These are phyloP conservation scores for Ptiloglossa arizonensis DNA, from an alignment of 1,140 invertebrate genomes.

Conservation along the genomic window DNA sequence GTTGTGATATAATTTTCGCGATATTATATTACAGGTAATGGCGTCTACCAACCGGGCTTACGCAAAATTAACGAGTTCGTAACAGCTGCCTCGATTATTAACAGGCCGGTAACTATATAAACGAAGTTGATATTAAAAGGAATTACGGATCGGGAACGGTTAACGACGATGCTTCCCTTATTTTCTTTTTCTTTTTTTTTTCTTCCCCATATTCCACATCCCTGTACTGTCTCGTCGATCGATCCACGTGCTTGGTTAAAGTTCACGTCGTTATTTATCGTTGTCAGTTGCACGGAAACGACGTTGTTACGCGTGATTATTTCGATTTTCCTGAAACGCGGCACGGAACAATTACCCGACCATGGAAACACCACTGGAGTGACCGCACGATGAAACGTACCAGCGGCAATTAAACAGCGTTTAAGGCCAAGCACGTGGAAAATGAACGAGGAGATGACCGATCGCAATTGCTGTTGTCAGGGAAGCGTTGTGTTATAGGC, in stretches of 20 bases:
- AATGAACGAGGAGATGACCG: constrained; percentile 60
- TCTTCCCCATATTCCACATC: no score
- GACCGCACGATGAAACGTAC: constrained; percentile 48
- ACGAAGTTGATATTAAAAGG: constrained; percentile 18
- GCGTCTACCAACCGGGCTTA: not conserved
- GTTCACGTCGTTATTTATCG: not conserved
- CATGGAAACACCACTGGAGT: constrained; percentile 39
- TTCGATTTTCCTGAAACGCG: constrained; percentile 42
- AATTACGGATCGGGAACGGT: not conserved
- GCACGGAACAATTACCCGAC: constrained; percentile 24
- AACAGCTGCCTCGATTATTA: constrained; percentile 27
- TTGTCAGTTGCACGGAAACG: no score
- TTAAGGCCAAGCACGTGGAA: constrained; percentile 59
- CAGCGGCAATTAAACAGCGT: constrained; percentile 55
- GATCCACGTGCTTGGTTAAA: not conserved
- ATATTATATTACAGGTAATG: constrained; percentile 2
- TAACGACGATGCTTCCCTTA: not conserved
- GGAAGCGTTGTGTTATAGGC: constrained; percentile 36
- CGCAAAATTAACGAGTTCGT: constrained; percentile 13
- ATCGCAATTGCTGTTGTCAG: constrained; percentile 46
- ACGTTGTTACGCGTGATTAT: constrained; percentile 33
- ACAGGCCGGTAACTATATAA: constrained; percentile 1
- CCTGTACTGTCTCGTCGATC: no score
- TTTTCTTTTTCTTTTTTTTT: no score
- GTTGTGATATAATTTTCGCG: constrained; percentile 6